Percentiles rank a stretch among this genome's conserved stretches.
These are phyloP conservation scores for Ara ararauna DNA, from an alignment of 2,797 vertebrate species.

Conservation along the genomic window DNA sequence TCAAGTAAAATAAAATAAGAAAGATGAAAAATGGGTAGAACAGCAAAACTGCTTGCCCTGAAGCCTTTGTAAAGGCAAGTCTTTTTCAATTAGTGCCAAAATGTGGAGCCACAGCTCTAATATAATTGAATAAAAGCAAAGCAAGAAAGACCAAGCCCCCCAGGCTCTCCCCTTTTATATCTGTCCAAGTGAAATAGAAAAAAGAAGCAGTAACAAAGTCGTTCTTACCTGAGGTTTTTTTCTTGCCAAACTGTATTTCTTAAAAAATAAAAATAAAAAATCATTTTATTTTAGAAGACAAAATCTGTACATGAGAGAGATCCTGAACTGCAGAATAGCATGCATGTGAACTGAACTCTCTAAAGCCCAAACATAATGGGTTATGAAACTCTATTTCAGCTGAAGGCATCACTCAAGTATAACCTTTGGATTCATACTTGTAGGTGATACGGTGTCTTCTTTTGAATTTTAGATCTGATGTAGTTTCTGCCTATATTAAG, in stretches of 20 bases:
- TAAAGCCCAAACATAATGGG: neutral
- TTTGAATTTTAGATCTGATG: neutral
- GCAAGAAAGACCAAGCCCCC: neutral
- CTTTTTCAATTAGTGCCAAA: slow-evolving; percentile 66
- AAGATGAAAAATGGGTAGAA: slow-evolving; percentile 23
- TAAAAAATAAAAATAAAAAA: neutral
- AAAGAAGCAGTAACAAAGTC: neutral
- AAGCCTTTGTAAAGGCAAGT: slow-evolving; percentile 22
- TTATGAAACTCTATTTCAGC: neutral
- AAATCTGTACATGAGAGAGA: neutral
- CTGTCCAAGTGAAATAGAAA: slow-evolving; percentile 1
- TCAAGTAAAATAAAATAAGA: slow-evolving; percentile 40
- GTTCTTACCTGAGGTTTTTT: neutral
- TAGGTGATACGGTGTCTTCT: neutral
- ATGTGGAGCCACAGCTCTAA: slow-evolving; percentile 11
- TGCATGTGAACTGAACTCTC: neutral
- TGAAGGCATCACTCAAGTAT: neutral
- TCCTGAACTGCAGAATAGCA: neutral
- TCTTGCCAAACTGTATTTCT: neutral
- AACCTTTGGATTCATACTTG: neutral
- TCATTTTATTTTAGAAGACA: neutral
- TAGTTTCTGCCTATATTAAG: neutral
- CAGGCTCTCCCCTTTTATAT: neutral
- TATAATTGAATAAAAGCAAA: slow-evolving; percentile 38
- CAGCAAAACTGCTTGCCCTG: slow-evolving; percentile 9